A percentile compares a stretch with the other conserved stretches of the same genome.
Evolutionary conservation across 2,113 vertebrate genomes (phyloP).

Genomic region (Bungarus multicinctus): DNA sequence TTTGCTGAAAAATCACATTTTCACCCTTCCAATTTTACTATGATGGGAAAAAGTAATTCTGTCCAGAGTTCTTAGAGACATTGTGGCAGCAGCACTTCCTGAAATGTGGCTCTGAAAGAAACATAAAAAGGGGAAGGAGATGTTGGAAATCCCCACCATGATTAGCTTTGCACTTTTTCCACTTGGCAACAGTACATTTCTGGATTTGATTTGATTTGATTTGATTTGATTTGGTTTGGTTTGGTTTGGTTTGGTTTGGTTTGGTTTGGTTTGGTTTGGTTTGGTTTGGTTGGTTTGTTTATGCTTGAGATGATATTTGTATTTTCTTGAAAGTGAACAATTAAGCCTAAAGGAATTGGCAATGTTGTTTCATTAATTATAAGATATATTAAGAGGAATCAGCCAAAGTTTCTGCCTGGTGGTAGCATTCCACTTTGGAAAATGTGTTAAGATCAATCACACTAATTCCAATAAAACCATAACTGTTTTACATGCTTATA

Average conservation of each 20-base stretch:
- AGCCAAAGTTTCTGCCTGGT: background rate
- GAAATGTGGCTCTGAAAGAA: background rate
- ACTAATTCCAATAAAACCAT: background rate
- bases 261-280: too few relatives aligned
- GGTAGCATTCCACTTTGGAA: background rate
- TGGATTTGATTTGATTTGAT: background rate
- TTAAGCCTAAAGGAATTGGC: background rate
- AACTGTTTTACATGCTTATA: background rate
- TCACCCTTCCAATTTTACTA: background rate
- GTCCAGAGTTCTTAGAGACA: too few relatives aligned
- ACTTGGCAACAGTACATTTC: background rate
- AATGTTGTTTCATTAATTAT: background rate
- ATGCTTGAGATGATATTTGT: background rate
- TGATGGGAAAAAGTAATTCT: background rate
- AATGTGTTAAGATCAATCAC: background rate
- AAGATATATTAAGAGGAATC: background rate
- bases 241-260: background rate
- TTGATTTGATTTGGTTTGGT: too few relatives aligned
- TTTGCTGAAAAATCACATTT: background rate
- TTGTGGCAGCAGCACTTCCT: background rate
- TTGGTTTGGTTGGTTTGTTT: background rate
- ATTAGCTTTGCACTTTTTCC: background rate
- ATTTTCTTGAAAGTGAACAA: background rate
- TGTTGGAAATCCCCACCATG: background rate
- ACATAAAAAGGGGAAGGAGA: background rate